Percentiles rank a stretch among this genome's conserved stretches.
phyloP scores from a whole-genome alignment of 2,888 invertebrate genomes.

The Drosophila maculinotata region DNA sequence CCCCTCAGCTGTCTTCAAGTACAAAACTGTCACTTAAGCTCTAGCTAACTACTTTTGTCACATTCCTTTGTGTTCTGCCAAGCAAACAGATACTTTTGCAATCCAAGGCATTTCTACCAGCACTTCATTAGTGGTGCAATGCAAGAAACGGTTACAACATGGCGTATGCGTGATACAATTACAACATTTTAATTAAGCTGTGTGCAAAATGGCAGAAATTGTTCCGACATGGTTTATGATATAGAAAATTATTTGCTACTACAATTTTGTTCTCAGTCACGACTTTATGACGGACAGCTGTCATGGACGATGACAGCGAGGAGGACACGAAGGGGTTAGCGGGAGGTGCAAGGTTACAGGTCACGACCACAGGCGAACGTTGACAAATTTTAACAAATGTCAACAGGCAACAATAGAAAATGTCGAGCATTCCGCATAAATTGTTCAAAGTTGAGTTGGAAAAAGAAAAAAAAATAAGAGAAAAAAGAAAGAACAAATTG shows the following conservation, averaged over 20 bases:
- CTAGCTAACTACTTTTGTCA: slow-evolving; percentile 16
- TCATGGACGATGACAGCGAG: slow-evolving; percentile 15
- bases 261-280: slow-evolving; percentile 25
- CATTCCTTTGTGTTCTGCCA: slow-evolving; percentile 15
- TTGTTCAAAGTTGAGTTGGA: slow-evolving; percentile 22
- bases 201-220: no score
- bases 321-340: neutral
- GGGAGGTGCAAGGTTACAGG: slow-evolving; percentile 18
- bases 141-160: neutral
- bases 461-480: slow-evolving; percentile 10
- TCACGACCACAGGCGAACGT: slow-evolving; percentile 37
- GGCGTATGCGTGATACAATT: slow-evolving; percentile 33
- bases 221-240: slow-evolving; percentile 8
- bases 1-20: neutral
- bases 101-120: slow-evolving; percentile 30
- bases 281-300: slow-evolving; percentile 53
- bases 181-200: slow-evolving; percentile 23
- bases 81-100: slow-evolving; percentile 17
- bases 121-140: slow-evolving; percentile 19
- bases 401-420: slow-evolving; percentile 57
- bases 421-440: slow-evolving; percentile 44
- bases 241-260: slow-evolving; percentile 19
- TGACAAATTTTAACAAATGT: slow-evolving; percentile 59
- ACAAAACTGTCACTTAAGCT: slow-evolving; percentile 25
- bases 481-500: slow-evolving; percentile 30